Evolutionary conservation across 2,113 vertebrate species (phyloP), one percentile per base, ranked within the genome.

Genomic region (Plecturocebus donacophilus): DNA sequence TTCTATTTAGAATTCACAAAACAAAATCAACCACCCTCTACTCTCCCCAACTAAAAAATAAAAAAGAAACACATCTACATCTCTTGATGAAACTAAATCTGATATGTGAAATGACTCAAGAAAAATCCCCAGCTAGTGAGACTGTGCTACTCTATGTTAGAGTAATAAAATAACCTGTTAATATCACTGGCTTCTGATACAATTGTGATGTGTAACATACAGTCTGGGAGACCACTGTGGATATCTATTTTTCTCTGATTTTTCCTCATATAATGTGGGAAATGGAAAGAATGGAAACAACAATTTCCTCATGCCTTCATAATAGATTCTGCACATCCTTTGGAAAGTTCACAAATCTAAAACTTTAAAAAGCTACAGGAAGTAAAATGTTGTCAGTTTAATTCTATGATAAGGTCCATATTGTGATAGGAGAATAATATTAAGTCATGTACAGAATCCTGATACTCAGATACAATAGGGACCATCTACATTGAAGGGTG

Each of bases 311-410:
- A 2, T 10, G 38, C 40, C 32, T 61, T 89, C 27, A 61, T 70
- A 77, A 42, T 16, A 66, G 12, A 40, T 40, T 73, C 32, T 79
- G 3, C 35, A 20, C 8, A 66, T 85, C 27, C 32, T 71, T 92
- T 56, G 47, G 71, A 56, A 64, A 96, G 27, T 38, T 47, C 49
- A 73, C n/a, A 84, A 80, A 47, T 95, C 25, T 85, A 32, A 92
- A 80, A 80, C 25, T 80, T 80, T 40, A 40, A 35, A 47, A 80
- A 56, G 71, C n/a, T 35, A 80, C 2, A 21, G 23, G 21, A 80
- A 85, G 45, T 47, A 38, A 66, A 89, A 85, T 38, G 27, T 27
- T 66, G 11, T 2, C n/a, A 73, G 5, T 85, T 40, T 19, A 49
- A 81, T 58, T 80, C 12, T 6, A 4, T 47, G 49, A 76, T 23